These are phyloP conservation scores for Salminus brasiliensis DNA, from an alignment of 2,113 vertebrate species.

Conservation along the genomic window DNA sequence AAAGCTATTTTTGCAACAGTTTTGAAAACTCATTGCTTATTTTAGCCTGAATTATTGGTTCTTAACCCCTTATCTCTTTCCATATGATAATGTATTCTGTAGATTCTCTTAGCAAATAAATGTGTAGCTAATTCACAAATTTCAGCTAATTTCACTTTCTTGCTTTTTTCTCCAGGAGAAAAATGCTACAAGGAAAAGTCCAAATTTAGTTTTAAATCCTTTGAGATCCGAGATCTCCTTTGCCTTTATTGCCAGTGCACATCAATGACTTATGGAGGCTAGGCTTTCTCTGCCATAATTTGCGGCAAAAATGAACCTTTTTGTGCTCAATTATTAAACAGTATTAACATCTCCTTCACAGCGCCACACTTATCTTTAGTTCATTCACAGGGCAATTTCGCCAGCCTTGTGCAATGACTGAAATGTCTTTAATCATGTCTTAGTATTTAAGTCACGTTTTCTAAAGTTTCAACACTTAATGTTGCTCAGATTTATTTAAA, in stretches of 20 bases:
- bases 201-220: background rate
- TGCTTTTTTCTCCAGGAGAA: background rate
- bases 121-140: too few relatives aligned
- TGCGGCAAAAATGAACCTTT: background rate
- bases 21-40: background rate
- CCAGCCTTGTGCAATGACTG: background rate
- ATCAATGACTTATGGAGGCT: background rate
- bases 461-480: background rate
- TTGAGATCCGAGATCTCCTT: background rate
- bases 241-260: background rate
- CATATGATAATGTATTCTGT: background rate
- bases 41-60: background rate
- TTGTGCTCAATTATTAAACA: background rate
- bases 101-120: too few relatives aligned
- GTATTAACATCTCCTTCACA: background rate
- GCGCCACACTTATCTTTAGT: background rate
- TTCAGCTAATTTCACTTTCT: too few relatives aligned
- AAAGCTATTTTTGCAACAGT: background rate
- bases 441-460: background rate
- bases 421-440: background rate
- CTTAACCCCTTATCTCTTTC: background rate
- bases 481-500: background rate
- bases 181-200: background rate
- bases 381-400: background rate
- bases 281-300: background rate